Evolutionary conservation across 1,140 invertebrate genomes (phyloP), one percentile per base, ranked within the genome.

Genomic region (Temnothorax nylanderi): DNA sequence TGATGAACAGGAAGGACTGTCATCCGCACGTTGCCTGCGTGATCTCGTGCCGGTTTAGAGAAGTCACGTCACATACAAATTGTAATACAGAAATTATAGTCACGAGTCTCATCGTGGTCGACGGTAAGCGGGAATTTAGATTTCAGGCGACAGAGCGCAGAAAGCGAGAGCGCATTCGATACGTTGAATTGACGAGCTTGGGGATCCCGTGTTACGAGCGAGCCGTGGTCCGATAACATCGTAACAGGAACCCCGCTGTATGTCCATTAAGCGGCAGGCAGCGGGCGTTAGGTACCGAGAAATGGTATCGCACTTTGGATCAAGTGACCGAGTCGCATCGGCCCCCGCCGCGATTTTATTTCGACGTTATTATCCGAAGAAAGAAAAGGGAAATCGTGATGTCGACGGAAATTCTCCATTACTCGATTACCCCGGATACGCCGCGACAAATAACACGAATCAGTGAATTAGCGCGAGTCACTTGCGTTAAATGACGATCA

Each of bases 281-380:
- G 26, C n/a, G 7, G 60, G 65, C 72, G 89, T 84, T 90, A 78
- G n/a, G 51, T 62, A 11, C 51, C 10, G 18, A 76, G 72, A 60
- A 78, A 37, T 8, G n/a, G 32, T 90, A 89, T 90, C 21, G 18
- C 34, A 67, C 56, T 37, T 37, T 60, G 69, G 60, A 89, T 89
- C 88, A 69, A 87, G 10, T 87, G 58, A 89, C 65, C 37, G 58
- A 51, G 18, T n/a, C 13, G 58, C 41, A n/a, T 62, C 44, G 34
- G 21, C 2, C 4, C 13, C 4, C 13, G 37, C 8, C 26, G 6
- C 41, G 44, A 34, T 64, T 80, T 80, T 74, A 62, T 3, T 60
- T 3, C 32, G 47, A 26, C 10, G n/a, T 10, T 85, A 34, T 85
- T 56, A 64, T 56, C 18, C 34, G 41, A 5, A 13, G 18, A 76